phyloP scores from a whole-genome alignment of 2,113 vertebrate genomes.

The Willisornis vidua region DNA sequence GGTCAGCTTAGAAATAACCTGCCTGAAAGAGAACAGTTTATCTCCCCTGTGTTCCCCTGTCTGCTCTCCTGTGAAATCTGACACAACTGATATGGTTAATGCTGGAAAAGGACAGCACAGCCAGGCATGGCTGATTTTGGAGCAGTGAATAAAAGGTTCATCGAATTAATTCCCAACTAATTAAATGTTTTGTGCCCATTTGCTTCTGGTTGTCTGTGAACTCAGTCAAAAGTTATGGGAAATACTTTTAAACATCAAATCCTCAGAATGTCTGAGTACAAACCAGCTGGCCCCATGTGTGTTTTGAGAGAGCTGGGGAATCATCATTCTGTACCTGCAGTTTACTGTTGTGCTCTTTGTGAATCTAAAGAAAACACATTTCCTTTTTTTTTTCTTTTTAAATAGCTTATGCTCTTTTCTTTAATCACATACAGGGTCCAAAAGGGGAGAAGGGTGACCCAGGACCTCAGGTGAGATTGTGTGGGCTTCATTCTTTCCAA shows the following conservation, averaged over 20 bases:
- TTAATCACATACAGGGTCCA: constrained; percentile 74
- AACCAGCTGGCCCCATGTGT: background rate
- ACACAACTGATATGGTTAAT: background rate
- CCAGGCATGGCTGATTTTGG: background rate
- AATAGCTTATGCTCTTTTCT: background rate
- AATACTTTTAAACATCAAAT: background rate
- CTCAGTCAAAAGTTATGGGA: background rate
- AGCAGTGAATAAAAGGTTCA: background rate
- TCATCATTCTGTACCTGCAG: background rate
- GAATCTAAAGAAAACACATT: background rate
- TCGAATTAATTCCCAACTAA: background rate
- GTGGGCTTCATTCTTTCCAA: background rate
- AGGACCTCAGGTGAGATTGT: constrained; percentile 84
- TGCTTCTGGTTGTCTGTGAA: background rate
- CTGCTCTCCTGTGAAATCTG: background rate
- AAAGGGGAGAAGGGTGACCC: constrained; percentile 84
- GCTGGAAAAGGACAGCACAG: background rate
- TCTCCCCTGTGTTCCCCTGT: background rate
- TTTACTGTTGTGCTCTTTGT: background rate
- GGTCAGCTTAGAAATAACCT: background rate
- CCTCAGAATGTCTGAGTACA: background rate
- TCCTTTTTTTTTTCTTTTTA: background rate
- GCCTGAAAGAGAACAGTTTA: background rate
- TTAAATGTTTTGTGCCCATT: background rate
- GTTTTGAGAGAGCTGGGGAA: background rate